Evolutionary conservation across 2,113 vertebrate genomes (phyloP).

Genomic region (Promerops cafer): DNA sequence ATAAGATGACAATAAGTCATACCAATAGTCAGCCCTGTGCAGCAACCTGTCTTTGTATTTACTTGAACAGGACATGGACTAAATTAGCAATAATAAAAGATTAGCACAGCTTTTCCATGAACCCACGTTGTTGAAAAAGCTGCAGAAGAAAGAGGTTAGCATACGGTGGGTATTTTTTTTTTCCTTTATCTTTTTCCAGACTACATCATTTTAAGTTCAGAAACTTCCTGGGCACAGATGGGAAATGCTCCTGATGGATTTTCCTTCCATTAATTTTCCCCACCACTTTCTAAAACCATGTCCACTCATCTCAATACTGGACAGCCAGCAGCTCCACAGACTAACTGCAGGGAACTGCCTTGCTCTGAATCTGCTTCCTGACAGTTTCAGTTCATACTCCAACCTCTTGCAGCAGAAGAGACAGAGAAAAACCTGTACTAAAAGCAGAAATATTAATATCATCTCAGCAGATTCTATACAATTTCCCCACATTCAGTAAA

Average conservation of each 20-base stretch:
- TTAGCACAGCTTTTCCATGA: background rate
- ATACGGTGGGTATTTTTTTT: background rate
- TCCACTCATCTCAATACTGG: background rate
- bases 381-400: background rate
- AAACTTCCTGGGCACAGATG: background rate
- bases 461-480: background rate
- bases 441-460: background rate
- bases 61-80: background rate
- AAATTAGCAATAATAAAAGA: background rate
- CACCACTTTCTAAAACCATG: background rate
- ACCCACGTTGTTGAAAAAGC: background rate
- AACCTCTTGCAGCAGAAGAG: background rate
- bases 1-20: background rate
- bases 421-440: background rate
- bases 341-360: background rate
- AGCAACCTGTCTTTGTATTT: background rate
- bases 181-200: background rate
- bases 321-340: background rate
- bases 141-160: background rate
- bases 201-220: background rate
- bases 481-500: background rate
- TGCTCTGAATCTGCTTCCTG: background rate
- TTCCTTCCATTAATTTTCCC: background rate
- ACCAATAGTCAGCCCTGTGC: background rate
- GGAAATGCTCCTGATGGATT: background rate